Conservation (phyloP, 92 coral and sea anemone species). For the Actinernus sp. region DNA sequence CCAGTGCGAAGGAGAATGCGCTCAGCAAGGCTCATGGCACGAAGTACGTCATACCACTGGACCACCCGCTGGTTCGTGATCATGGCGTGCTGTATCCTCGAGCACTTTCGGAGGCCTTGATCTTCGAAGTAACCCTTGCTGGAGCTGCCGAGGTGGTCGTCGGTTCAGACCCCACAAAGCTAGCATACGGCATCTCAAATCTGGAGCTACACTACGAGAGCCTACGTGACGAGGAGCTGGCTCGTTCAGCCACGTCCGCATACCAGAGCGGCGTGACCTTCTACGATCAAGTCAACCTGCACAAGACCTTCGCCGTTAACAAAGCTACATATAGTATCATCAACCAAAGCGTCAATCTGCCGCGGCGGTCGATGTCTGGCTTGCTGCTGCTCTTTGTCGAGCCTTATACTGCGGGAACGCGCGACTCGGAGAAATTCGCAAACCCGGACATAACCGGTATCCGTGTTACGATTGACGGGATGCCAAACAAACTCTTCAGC, state of each 20-base stretch:
- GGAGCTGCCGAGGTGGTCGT: not conserved
- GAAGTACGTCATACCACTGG: conserved; percentile 25
- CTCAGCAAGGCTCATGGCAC: not conserved
- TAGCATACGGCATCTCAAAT: conserved; percentile 9
- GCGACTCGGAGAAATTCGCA: conserved; percentile 17
- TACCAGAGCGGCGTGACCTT: conserved; percentile 7
- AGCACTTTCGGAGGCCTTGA: conserved; percentile 8
- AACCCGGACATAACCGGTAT: conserved; percentile 23
- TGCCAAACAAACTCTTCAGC: conserved; percentile 36
- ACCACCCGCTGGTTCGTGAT: conserved; percentile 23
- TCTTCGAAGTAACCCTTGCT: conserved; percentile 27
- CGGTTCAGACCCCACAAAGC: conserved; percentile 6
- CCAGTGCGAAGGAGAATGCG: conserved; percentile 7
- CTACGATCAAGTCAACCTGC: conserved; percentile 13
- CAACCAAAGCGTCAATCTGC: conserved; percentile 16
- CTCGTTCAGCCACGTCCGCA: not conserved
- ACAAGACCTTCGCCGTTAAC: conserved; percentile 15
- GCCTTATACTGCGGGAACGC: conserved; percentile 9
- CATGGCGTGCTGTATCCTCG: conserved; percentile 38
- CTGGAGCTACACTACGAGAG: conserved; percentile 35
- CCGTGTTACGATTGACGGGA: conserved; percentile 16
- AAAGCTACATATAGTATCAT: conserved; percentile 4
- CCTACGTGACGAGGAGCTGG: conserved; percentile 6
- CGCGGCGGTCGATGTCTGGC: conserved; percentile 14
- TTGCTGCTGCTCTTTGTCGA: conserved; percentile 21